Percentiles rank a stretch among this genome's conserved stretches.
These are phyloP conservation scores for Neostethus bicornis DNA, from an alignment of 2,797 vertebrate genomes.

Conservation along the genomic window DNA sequence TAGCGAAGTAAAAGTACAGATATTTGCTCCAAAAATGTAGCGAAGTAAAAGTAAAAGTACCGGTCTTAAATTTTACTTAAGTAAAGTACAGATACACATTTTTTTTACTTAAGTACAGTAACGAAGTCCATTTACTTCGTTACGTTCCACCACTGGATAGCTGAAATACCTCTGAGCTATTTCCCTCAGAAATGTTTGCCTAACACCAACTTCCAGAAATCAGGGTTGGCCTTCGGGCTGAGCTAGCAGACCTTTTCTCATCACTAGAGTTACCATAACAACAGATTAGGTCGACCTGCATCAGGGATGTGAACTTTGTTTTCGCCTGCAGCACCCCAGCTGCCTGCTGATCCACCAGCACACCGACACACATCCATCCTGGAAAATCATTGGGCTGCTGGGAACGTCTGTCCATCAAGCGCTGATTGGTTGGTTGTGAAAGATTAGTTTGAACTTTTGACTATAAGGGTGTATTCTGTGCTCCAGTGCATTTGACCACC, in stretches of 20 bases:
- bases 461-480: too few species aligned
- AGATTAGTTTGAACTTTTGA: constrained; percentile 40
- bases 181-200: constrained; percentile 63
- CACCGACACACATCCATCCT: constrained; percentile 31
- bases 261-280: constrained; percentile 74
- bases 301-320: constrained; percentile 67
- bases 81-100: too few species aligned
- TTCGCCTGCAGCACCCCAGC: constrained; percentile 59
- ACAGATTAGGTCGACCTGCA: constrained; percentile 66
- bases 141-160: constrained; percentile 64
- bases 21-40: too few species aligned
- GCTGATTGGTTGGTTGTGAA: constrained; percentile 33
- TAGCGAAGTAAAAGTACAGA: too few species aligned
- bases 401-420: constrained; percentile 26
- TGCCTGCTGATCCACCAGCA: constrained; percentile 37
- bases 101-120: too few species aligned
- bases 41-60: too few species aligned
- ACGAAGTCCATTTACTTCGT: too few species aligned
- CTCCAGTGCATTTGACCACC: too few species aligned
- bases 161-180: constrained; percentile 62
- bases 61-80: too few species aligned
- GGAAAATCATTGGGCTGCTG: constrained; percentile 19
- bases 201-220: constrained; percentile 50
- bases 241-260: constrained; percentile 51
- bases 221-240: constrained; percentile 57